These are phyloP conservation scores for Discoglossus pictus DNA, from an alignment of 2,797 vertebrate genomes.

Conservation along the genomic window DNA sequence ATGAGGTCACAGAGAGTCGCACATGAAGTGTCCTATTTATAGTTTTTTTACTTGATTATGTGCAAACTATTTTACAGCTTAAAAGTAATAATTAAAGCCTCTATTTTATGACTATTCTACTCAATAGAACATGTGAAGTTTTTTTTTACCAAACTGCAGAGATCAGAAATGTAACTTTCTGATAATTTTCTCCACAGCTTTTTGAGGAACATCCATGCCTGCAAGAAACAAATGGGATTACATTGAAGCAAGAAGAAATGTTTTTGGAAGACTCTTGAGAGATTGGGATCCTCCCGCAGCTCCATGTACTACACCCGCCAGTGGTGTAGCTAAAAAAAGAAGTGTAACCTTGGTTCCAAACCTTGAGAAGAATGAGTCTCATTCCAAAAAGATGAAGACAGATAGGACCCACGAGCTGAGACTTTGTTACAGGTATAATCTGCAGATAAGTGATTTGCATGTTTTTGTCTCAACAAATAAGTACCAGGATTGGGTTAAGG, in stretches of 20 bases:
- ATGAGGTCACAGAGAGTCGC: no score
- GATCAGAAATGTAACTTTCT: no score
- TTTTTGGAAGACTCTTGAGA: constrained; percentile 22
- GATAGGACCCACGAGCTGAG: neutral
- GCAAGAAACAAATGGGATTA: constrained; percentile 17
- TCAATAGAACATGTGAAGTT: no score
- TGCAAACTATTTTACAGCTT: no score
- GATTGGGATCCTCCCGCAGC: constrained; percentile 35
- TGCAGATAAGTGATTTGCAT: constrained; percentile 31
- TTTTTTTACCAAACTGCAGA: no score
- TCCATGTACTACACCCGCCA: constrained; percentile 32
- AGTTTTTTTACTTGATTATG: no score
- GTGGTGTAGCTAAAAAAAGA: constrained; percentile 21
- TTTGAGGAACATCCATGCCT: constrained; percentile 33
- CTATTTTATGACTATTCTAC: no score
- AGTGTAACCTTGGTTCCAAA: neutral
- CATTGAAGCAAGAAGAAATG: constrained; percentile 18
- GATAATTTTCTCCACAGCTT: no score
- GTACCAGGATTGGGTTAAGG: neutral
- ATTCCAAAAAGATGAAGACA: neutral
- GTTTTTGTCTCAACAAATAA: constrained; percentile 1
- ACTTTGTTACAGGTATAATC: constrained; percentile 30
- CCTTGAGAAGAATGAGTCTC: neutral
- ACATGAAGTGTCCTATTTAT: no score
- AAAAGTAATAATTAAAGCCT: no score